phyloP scores from a whole-genome alignment of 2,113 vertebrate species.

The Ptilonorhynchus violaceus region DNA sequence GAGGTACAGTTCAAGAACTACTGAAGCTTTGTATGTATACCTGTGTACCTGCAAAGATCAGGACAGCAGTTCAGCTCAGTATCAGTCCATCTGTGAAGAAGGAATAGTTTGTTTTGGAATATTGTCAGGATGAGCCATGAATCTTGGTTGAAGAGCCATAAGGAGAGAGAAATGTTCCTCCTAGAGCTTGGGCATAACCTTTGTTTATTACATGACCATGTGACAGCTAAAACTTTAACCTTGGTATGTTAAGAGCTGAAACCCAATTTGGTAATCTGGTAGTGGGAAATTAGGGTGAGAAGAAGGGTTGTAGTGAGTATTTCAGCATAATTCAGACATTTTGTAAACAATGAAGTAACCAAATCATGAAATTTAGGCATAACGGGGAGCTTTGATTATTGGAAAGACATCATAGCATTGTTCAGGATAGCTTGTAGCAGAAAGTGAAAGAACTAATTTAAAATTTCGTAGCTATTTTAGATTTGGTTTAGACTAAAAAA shows the following conservation, averaged over 20 bases:
- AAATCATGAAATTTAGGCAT: background rate
- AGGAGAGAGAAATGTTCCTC: background rate
- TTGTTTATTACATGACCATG: background rate
- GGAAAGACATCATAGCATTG: background rate
- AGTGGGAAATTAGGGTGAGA: background rate
- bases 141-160: background rate
- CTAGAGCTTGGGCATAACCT: background rate
- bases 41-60: background rate
- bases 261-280: background rate
- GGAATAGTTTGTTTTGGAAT: background rate
- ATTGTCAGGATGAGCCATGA: background rate
- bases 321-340: background rate
- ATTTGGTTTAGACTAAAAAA: background rate
- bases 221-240: background rate
- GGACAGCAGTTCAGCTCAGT: background rate
- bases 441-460: background rate
- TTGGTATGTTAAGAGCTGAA: background rate
- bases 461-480: background rate
- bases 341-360: background rate
- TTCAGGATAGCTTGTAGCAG: background rate
- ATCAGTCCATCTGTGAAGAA: background rate
- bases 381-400: background rate
- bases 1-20: slow-evolving; percentile 77
- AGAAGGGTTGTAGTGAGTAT: background rate
- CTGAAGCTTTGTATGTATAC: background rate